phyloP scores from a whole-genome alignment of 2,797 vertebrate species.

The Pangasius macronema region DNA sequence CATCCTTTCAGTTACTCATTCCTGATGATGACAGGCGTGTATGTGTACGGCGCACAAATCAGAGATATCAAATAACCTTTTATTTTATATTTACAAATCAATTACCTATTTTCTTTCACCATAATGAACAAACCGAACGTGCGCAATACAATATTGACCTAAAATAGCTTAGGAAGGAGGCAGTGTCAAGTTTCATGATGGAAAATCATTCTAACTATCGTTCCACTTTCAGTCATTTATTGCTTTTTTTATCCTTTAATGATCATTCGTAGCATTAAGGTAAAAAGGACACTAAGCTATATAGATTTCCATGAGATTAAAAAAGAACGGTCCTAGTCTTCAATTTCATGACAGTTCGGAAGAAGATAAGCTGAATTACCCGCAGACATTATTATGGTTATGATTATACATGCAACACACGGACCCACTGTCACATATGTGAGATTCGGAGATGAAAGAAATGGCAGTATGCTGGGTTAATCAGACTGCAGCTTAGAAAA shows the following conservation, averaged over 20 bases:
- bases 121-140: neutral
- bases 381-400: neutral
- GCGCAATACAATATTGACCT: neutral
- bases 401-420: neutral
- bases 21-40: neutral
- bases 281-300: neutral
- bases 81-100: neutral
- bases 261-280: neutral
- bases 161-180: neutral
- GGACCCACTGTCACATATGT: neutral
- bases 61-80: neutral
- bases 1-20: neutral
- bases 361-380: neutral
- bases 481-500: conserved; percentile 17
- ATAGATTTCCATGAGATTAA: neutral
- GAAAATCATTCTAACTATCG: neutral
- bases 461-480: conserved; percentile 11
- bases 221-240: neutral
- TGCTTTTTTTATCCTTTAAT: neutral
- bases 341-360: neutral
- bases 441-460: conserved; percentile 13
- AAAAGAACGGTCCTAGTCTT: neutral
- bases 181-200: neutral
- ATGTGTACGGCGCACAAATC: neutral
- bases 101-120: neutral